phyloP scores from a whole-genome alignment of 2,797 vertebrate species.

The Pangasius macronema region DNA sequence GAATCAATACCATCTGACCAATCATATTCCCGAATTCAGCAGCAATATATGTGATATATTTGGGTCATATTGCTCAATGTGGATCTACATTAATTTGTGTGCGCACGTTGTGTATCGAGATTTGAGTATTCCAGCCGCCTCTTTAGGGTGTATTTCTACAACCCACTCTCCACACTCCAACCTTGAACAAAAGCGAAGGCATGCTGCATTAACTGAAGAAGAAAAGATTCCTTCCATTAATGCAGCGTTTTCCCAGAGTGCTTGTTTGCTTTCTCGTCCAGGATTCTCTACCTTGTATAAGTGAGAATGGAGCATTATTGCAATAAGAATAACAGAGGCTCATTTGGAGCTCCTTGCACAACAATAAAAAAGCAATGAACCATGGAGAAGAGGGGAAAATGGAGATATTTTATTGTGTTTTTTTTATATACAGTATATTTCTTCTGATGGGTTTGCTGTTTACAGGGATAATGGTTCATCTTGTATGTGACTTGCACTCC shows the following conservation, averaged over 20 bases:
- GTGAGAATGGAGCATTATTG: not conserved
- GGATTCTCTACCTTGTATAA: constrained; percentile 9
- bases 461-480: not conserved
- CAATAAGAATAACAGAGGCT: constrained; percentile 7
- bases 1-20: not conserved
- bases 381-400: not conserved
- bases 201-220: constrained; percentile 31
- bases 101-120: not conserved
- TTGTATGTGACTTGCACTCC: not conserved
- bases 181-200: constrained; percentile 22
- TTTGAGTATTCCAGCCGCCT: not conserved
- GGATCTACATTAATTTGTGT: not conserved
- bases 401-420: constrained; percentile 9
- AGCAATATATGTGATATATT: not conserved
- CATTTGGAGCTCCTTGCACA: constrained; percentile 12
- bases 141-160: constrained; percentile 1
- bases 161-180: not conserved
- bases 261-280: not conserved
- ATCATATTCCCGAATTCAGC: not conserved
- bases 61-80: not conserved
- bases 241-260: constrained; percentile 6
- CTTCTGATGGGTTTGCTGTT: not conserved
- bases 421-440: not conserved
- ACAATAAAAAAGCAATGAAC: constrained; percentile 32
- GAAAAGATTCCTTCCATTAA: constrained; percentile 27